Conservation (phyloP, 2,113 vertebrate genomes). For the Sarotherodon lohbergeri region DNA sequence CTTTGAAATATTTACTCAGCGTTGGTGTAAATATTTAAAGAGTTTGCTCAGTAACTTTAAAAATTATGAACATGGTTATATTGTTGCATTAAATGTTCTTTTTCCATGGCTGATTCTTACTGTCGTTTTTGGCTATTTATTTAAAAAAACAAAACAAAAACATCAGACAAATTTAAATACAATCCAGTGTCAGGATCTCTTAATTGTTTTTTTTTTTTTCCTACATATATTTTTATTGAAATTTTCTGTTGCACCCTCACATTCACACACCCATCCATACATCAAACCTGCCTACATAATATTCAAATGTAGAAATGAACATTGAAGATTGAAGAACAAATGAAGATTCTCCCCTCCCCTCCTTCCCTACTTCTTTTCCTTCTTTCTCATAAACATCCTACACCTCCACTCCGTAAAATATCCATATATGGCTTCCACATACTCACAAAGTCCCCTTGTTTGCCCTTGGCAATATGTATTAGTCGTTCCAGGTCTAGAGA, state of each 20-base stretch:
- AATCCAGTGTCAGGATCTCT: not conserved
- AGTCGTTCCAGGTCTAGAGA: not conserved
- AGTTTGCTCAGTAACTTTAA: not conserved
- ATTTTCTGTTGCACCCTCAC: not conserved
- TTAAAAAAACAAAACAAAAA: not conserved
- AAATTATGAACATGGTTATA: not conserved
- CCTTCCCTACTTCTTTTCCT: not conserved
- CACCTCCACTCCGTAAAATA: not conserved
- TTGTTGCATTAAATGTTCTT: not conserved
- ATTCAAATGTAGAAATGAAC: not conserved
- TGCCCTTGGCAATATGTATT: fast-evolving
- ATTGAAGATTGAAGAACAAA: too few species aligned
- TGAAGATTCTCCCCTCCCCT: not conserved
- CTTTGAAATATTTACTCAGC: not conserved
- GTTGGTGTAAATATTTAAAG: not conserved
- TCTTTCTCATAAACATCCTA: not conserved
- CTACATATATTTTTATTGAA: not conserved
- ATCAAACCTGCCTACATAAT: not conserved
- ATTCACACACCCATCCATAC: not conserved
- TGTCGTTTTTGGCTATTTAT: fast-evolving
- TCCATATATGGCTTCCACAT: not conserved
- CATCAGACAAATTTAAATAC: not conserved
- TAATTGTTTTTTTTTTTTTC: fast-evolving
- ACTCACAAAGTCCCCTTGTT: not conserved
- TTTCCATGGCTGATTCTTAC: not conserved